Percentiles rank a stretch among this genome's conserved stretches.
phyloP scores from a whole-genome alignment of 2,113 vertebrate genomes.

The Anolis carolinensis region DNA sequence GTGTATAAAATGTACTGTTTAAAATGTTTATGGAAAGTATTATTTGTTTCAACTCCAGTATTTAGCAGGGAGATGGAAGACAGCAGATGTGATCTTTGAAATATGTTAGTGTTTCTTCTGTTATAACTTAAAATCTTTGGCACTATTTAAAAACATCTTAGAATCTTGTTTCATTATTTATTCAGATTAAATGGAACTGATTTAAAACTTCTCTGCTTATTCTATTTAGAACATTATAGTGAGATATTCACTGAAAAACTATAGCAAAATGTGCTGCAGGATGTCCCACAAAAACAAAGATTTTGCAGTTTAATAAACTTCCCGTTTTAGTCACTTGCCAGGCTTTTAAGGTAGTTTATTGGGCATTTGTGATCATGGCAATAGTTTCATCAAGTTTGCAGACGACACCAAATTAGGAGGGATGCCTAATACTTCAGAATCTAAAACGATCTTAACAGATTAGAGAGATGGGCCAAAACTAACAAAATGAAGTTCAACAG shows the following conservation, averaged over 20 bases:
- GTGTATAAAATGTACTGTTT: background rate
- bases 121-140: slow-evolving; percentile 10
- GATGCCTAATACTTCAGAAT: no score
- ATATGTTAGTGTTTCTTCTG: background rate
- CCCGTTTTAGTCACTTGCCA: background rate
- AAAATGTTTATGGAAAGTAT: background rate
- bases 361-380: no score
- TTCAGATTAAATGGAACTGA: slow-evolving; percentile 1
- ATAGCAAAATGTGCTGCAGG: no score
- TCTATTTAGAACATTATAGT: background rate
- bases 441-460: no score
- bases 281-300: no score
- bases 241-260: background rate
- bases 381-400: no score
- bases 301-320: no score
- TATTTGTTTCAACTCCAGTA: background rate
- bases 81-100: background rate
- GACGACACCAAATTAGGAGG: no score
- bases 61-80: slow-evolving; percentile 10
- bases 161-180: background rate
- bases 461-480: no score
- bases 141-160: background rate
- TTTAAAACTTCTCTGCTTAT: background rate
- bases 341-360: no score
- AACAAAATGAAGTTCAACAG: no score